Evolutionary conservation across 2,888 invertebrate genomes (phyloP).

Genomic region (Dicroscelio sp.): DNA sequence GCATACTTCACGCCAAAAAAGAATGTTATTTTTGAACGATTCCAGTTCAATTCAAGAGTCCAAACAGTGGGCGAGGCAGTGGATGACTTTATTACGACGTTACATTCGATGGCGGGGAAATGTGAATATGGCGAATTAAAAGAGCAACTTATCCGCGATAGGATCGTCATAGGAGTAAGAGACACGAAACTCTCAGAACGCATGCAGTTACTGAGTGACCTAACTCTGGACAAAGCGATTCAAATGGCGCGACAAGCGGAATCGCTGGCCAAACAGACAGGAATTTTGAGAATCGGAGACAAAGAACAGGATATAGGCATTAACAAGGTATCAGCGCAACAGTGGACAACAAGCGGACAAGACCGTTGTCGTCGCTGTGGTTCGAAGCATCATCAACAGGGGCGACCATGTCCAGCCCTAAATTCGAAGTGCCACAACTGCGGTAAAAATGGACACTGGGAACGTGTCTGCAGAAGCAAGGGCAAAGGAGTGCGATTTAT

Average conservation of each 20-base stretch:
- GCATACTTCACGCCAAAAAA: conserved; percentile 81
- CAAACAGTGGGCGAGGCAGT: conserved; percentile 73
- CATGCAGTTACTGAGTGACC: conserved; percentile 78
- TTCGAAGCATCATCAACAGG: no score
- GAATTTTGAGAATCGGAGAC: conserved; percentile 8
- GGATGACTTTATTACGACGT: conserved; percentile 81
- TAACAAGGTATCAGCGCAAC: no score
- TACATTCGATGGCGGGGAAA: no score
- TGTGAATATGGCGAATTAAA: neutral
- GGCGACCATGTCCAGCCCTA: no score
- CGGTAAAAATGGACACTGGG: no score
- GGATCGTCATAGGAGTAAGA: conserved; percentile 85
- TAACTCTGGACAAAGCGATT: conserved; percentile 82
- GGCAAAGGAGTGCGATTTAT: no score
- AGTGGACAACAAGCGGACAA: no score
- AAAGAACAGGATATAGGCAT: conserved; percentile 58
- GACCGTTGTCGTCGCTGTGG: no score
- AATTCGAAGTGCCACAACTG: no score
- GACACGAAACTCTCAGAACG: conserved; percentile 81
- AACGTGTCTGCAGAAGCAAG: no score
- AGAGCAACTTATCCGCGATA: conserved; percentile 72
- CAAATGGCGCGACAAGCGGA: conserved; percentile 79
- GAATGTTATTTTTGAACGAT: conserved; percentile 82
- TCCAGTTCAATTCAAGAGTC: conserved; percentile 74
- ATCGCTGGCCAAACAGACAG: conserved; percentile 60